Conservation (phyloP, 2,888 invertebrate species). For the Apamea epomidion region DNA sequence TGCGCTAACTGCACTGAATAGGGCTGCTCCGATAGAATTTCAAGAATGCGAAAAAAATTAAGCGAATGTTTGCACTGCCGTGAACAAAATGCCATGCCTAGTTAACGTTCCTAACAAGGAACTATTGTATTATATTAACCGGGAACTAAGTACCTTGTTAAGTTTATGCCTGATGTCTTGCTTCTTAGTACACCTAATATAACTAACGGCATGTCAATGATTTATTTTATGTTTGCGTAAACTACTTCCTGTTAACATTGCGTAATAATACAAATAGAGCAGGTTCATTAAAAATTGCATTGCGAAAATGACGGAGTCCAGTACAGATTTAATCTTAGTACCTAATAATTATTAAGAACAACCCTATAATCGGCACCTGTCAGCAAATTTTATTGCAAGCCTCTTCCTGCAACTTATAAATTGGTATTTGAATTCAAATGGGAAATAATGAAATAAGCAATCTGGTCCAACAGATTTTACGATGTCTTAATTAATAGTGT, state of each 20-base stretch:
- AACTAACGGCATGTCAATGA: slow-evolving; percentile 4
- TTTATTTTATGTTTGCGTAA: slow-evolving; percentile 24
- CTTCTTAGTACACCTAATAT: slow-evolving; percentile 29
- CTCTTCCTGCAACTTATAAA: slow-evolving; percentile 41
- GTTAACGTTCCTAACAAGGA: slow-evolving; percentile 25
- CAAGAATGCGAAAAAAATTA: slow-evolving; percentile 16
- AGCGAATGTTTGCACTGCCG: slow-evolving; percentile 13
- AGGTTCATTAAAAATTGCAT: background rate
- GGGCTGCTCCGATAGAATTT: slow-evolving; percentile 37
- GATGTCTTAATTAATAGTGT: slow-evolving; percentile 55
- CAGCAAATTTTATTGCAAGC: slow-evolving; percentile 35
- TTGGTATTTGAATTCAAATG: slow-evolving; percentile 34
- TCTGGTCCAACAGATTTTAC: slow-evolving; percentile 37
- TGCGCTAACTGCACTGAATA: slow-evolving; percentile 52
- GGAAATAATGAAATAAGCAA: slow-evolving; percentile 34
- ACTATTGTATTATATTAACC: slow-evolving; percentile 45
- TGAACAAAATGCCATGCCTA: slow-evolving; percentile 17
- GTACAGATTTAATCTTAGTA: background rate
- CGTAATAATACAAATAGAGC: slow-evolving; percentile 1
- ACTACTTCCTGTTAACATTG: background rate
- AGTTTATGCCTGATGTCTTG: slow-evolving; percentile 26
- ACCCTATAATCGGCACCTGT: slow-evolving; percentile 20
- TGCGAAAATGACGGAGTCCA: background rate
- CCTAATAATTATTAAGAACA: slow-evolving; percentile 14
- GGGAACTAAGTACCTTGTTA: slow-evolving; percentile 45